A percentile compares a stretch with the other conserved stretches of the same genome.
Evolutionary conservation across 2,797 vertebrate genomes (phyloP).

Genomic region (Urosaurus nigricauda): DNA sequence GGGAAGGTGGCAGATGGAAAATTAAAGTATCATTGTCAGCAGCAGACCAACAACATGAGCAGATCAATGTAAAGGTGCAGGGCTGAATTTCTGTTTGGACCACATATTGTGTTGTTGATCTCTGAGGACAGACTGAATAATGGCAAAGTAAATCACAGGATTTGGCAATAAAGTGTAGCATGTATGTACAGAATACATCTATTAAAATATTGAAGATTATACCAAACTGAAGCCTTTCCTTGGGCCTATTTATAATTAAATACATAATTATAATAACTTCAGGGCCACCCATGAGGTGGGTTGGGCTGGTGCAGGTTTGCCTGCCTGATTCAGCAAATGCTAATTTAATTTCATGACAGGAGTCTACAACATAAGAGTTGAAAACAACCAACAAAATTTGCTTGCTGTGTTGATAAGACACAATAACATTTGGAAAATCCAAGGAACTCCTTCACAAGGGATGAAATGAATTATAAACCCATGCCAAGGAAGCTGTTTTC

Average conservation of each 20-base stretch:
- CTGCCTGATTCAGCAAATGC: slow-evolving; percentile 17
- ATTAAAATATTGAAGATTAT: slow-evolving; percentile 51
- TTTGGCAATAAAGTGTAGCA: slow-evolving; percentile 41
- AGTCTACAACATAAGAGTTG: neutral
- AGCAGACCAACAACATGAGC: slow-evolving; percentile 10
- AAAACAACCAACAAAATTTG: neutral
- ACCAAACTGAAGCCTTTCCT: slow-evolving; percentile 18
- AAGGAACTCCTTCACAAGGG: neutral
- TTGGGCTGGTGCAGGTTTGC: neutral
- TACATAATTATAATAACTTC: slow-evolving; percentile 32
- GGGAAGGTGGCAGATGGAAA: neutral
- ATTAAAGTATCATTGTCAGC: neutral
- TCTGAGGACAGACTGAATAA: neutral
- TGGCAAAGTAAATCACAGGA: neutral
- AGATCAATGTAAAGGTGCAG: slow-evolving; percentile 22
- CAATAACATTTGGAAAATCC: neutral
- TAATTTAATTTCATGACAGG: slow-evolving; percentile 7
- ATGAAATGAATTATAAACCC: neutral
- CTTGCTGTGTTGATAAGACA: neutral
- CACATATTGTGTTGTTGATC: neutral
- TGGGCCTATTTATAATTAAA: slow-evolving; percentile 31
- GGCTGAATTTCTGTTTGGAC: neutral
- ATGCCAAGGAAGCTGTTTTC: neutral
- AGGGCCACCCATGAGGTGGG: slow-evolving; percentile 6
- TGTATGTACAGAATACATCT: slow-evolving; percentile 29